These are phyloP conservation scores for Caenorhabditis afra DNA, from an alignment of 2,888 invertebrate genomes.

Conservation along the genomic window DNA sequence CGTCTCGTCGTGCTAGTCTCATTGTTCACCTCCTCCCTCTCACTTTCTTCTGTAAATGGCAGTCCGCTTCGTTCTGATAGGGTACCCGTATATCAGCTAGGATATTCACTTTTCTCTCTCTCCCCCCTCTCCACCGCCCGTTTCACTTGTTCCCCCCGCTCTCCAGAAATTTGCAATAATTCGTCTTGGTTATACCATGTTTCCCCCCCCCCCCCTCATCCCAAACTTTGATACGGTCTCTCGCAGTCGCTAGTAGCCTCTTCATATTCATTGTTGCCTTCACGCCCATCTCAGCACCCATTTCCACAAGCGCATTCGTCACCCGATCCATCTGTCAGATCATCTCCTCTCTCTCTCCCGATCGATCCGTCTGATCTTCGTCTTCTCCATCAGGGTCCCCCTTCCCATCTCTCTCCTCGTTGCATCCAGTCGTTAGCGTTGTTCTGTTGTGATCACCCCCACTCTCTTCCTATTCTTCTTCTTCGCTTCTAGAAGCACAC, in stretches of 20 bases:
- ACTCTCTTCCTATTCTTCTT: too few species aligned
- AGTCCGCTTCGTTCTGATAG: conserved; percentile 2
- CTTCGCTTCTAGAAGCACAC: too few species aligned
- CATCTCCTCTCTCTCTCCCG: neutral
- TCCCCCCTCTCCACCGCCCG: neutral
- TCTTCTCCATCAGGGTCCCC: conserved; percentile 46
- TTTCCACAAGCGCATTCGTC: conserved; percentile 10
- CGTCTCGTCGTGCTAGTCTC: conserved; percentile 1
- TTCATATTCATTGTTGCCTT: conserved; percentile 46
- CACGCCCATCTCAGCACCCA: neutral
- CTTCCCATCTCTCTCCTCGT: conserved; percentile 11
- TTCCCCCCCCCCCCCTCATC: conserved; percentile 10
- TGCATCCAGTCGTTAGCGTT: conserved; percentile 26
- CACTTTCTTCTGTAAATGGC: neutral
- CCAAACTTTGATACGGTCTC: conserved; percentile 44
- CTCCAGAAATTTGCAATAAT: conserved; percentile 14
- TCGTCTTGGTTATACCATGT: conserved; percentile 26
- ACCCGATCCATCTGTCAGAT: conserved; percentile 8
- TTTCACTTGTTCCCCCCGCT: neutral
- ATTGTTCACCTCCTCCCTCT: neutral
- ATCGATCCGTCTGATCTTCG: conserved; percentile 15
- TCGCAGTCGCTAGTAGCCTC: conserved; percentile 26
- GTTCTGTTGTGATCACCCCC: conserved; percentile 32
- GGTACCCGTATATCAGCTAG: conserved; percentile 33
- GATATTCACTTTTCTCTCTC: conserved; percentile 41